Evolutionary conservation across 2,888 invertebrate genomes (phyloP).

Genomic region (Tolmerus cingulatus): DNA sequence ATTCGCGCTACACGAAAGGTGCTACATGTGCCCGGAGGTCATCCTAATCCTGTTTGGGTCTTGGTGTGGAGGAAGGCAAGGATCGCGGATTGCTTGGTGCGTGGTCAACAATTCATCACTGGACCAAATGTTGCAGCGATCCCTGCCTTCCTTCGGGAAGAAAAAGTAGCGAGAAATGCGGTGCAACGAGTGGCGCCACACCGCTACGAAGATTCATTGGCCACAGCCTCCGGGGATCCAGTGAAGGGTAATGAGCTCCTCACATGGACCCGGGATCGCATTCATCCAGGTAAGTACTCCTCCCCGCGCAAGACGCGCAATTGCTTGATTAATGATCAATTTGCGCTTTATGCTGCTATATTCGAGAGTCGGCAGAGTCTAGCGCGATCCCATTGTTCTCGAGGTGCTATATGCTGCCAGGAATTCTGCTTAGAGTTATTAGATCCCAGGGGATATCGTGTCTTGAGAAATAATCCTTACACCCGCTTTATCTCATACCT

Average conservation of each 20-base stretch:
- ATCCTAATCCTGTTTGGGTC: conserved; percentile 9
- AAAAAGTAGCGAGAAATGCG: background rate
- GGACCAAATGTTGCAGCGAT: background rate
- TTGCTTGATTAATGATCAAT: conserved; percentile 35
- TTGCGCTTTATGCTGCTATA: conserved; percentile 28
- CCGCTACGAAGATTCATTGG: conserved; percentile 15
- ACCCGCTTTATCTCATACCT: background rate
- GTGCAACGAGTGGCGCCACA: conserved; percentile 36
- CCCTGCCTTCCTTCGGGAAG: background rate
- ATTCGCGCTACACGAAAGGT: conserved; percentile 24
- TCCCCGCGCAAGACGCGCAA: background rate
- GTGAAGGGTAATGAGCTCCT: background rate
- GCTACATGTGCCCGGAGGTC: conserved; percentile 9
- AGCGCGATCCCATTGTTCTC: background rate
- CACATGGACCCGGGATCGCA: background rate
- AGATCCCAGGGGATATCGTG: background rate
- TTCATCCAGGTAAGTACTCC: background rate
- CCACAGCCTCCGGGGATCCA: conserved; percentile 9
- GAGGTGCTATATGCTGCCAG: background rate
- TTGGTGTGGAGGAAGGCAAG: background rate
- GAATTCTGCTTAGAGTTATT: background rate
- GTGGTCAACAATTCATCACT: conserved; percentile 5
- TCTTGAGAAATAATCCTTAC: background rate
- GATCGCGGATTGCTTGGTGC: background rate
- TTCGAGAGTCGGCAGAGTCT: background rate